Conservation (phyloP, 2,113 vertebrate species). For the Labeo rohita region DNA sequence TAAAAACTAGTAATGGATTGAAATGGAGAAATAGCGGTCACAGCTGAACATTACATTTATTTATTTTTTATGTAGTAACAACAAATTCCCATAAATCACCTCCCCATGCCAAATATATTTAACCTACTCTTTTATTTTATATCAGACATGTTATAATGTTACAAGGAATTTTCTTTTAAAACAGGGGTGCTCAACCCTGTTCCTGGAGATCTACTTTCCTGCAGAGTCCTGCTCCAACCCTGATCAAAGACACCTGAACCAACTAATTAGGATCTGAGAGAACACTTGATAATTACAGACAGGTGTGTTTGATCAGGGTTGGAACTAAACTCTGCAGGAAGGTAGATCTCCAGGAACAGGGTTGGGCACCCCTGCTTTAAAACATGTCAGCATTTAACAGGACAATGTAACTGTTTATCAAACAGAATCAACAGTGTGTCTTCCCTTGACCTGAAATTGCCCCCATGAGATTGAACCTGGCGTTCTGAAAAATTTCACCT, state of each 20-base stretch:
- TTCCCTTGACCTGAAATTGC: neutral
- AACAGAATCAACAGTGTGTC: neutral
- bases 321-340: too few species aligned
- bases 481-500: conserved; percentile 10
- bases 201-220: too few species aligned
- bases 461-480: neutral
- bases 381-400: neutral
- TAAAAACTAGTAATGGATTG: neutral
- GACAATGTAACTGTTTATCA: neutral
- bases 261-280: too few species aligned
- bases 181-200: too few species aligned
- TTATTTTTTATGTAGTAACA: neutral
- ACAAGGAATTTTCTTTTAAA: too few species aligned
- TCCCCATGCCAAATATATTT: neutral
- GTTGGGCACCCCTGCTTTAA: too few species aligned
- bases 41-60: too few species aligned
- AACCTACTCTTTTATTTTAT: neutral
- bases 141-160: neutral
- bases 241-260: too few species aligned
- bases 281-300: too few species aligned
- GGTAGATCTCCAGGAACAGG: too few species aligned
- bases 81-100: neutral
- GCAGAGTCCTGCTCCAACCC: too few species aligned
- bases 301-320: too few species aligned
- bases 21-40: neutral